phyloP scores from a whole-genome alignment of 2,113 vertebrate species.

The Zootoca vivipara region DNA sequence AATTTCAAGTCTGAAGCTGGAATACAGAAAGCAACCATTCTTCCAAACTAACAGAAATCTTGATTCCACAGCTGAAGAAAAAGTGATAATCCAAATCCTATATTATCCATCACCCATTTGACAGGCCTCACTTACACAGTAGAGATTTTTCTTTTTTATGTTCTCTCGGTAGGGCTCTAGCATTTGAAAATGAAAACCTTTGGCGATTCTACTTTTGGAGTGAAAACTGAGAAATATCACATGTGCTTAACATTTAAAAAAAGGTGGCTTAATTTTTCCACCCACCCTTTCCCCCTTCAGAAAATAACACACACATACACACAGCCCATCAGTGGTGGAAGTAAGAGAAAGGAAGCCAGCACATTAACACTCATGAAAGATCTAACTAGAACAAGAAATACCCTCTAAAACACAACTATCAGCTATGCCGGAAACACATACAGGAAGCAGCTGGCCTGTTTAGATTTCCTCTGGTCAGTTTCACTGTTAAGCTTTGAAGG shows the following conservation, averaged over 20 bases:
- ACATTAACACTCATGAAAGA: background rate
- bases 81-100: background rate
- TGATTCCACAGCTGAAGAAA: background rate
- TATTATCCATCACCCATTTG: background rate
- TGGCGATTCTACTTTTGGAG: background rate
- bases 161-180: background rate
- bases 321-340: constrained; percentile 30
- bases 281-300: background rate
- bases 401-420: constrained; percentile 12
- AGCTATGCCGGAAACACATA: background rate
- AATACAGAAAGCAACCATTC: background rate
- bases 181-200: background rate
- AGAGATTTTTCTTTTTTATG: accelerated
- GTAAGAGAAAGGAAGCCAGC: background rate
- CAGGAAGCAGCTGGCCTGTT: background rate
- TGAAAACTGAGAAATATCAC: constrained; percentile 19
- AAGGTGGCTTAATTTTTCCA: constrained; percentile 1
- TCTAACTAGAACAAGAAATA: background rate
- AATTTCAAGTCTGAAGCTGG: background rate
- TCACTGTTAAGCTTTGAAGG: background rate
- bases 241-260: constrained; percentile 2
- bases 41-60: accelerated
- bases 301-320: background rate
- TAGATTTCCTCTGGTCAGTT: background rate
- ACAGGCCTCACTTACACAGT: background rate